These are phyloP conservation scores for Abrostola tripartita DNA, from an alignment of 2,888 invertebrate genomes.

Conservation along the genomic window DNA sequence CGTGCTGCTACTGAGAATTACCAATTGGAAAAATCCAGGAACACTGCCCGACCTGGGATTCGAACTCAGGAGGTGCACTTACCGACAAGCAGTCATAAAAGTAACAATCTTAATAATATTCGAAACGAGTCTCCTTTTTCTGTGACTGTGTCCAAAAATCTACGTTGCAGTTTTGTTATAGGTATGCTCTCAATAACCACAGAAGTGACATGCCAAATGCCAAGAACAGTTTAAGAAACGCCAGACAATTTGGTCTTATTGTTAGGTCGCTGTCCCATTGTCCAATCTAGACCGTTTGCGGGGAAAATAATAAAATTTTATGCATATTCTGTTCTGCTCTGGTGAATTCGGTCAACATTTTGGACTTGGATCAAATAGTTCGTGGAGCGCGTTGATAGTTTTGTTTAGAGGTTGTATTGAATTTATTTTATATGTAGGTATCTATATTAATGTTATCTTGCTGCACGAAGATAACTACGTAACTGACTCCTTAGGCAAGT, in stretches of 20 bases:
- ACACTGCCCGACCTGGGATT: too few relatives aligned
- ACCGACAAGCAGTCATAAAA: too few relatives aligned
- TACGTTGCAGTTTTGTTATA: neutral
- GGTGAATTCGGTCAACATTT: constrained; percentile 11
- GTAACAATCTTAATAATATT: too few relatives aligned
- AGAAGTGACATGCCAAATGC: constrained; percentile 14
- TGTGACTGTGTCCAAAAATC: constrained; percentile 2
- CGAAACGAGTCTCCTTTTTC: neutral
- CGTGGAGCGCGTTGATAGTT: neutral
- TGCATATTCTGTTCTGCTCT: constrained; percentile 17
- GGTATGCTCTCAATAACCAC: constrained; percentile 12
- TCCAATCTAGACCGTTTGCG: constrained; percentile 27
- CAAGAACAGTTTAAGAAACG: constrained; percentile 37
- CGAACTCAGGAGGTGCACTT: too few relatives aligned
- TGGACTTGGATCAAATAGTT: constrained; percentile 31
- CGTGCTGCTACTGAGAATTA: too few relatives aligned
- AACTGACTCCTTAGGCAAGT: too few relatives aligned
- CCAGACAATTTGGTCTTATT: constrained; percentile 35
- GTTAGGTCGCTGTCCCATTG: constrained; percentile 26
- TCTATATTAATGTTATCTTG: neutral
- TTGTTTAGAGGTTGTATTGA: neutral
- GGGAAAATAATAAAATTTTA: constrained; percentile 27
- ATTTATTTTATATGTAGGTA: neutral
- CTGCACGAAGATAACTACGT: too few relatives aligned
- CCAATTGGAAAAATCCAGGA: too few relatives aligned